Conservation (phyloP, 2,113 vertebrate species). For the Cichladusa arquata region DNA sequence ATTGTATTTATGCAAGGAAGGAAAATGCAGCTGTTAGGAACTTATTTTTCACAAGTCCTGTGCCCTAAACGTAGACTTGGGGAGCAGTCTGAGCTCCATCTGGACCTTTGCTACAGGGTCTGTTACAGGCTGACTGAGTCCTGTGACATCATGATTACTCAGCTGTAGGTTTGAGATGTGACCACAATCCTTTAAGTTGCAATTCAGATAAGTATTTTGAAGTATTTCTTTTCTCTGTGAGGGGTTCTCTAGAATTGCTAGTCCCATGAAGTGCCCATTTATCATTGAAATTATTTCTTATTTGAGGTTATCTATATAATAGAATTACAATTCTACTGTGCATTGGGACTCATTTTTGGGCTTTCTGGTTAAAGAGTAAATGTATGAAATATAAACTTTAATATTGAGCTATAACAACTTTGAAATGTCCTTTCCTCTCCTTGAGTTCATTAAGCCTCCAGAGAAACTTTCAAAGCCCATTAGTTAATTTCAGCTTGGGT, state of each 20-base stretch:
- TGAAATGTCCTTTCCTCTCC: slow-evolving; percentile 54
- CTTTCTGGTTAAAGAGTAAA: not conserved
- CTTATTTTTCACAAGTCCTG: not conserved
- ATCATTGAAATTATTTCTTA: not conserved
- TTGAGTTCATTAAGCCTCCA: slow-evolving; percentile 56
- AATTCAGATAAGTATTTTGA: not conserved
- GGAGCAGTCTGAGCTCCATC: not conserved
- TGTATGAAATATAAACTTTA: slow-evolving; percentile 50
- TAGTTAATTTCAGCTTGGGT: slow-evolving; percentile 44
- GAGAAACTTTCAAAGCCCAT: slow-evolving; percentile 47
- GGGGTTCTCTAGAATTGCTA: not conserved
- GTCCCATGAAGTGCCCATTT: not conserved
- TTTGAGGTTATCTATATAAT: not conserved
- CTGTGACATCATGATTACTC: not conserved
- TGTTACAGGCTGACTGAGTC: not conserved
- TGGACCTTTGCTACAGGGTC: not conserved
- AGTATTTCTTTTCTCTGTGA: not conserved
- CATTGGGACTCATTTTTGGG: not conserved
- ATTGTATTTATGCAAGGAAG: fast-evolving
- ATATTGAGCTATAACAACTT: slow-evolving; percentile 40
- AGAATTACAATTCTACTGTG: not conserved
- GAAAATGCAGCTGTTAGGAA: not conserved
- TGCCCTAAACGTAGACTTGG: not conserved
- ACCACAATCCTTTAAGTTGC: not conserved
- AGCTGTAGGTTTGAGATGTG: not conserved